A percentile compares a stretch with the other conserved stretches of the same genome.
phyloP scores from a whole-genome alignment of 2,797 vertebrate species.

The Enoplosus armatus region DNA sequence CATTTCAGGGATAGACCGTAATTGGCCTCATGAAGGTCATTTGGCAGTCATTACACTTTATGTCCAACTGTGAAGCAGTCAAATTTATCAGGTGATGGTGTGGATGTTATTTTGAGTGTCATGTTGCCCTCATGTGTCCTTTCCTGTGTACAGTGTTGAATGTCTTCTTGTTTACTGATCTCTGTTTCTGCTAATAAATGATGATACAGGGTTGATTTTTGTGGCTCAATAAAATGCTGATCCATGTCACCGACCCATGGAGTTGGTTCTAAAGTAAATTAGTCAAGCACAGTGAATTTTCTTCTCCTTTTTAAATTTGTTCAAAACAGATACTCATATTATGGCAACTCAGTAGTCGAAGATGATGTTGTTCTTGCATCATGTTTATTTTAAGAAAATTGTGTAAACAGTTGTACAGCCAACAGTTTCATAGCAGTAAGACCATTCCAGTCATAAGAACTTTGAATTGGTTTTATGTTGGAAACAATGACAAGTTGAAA shows the following conservation, averaged over 20 bases:
- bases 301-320: background rate
- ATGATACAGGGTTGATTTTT: background rate
- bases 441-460: background rate
- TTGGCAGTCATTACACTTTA: background rate
- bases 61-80: background rate
- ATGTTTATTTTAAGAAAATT: constrained; percentile 49
- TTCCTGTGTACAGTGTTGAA: background rate
- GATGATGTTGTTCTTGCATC: constrained; percentile 15
- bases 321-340: background rate
- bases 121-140: constrained; percentile 33
- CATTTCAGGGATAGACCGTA: background rate
- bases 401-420: background rate
- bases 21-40: background rate
- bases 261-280: background rate
- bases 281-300: background rate
- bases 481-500: background rate
- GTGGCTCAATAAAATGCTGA: background rate
- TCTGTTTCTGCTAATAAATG: background rate
- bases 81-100: background rate
- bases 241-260: background rate
- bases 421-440: background rate
- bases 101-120: constrained; percentile 25
- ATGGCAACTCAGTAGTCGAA: background rate
- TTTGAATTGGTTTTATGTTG: background rate
- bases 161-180: constrained; percentile 42